Conservation (phyloP, 2,113 vertebrate species). For the Zingel zingel region DNA sequence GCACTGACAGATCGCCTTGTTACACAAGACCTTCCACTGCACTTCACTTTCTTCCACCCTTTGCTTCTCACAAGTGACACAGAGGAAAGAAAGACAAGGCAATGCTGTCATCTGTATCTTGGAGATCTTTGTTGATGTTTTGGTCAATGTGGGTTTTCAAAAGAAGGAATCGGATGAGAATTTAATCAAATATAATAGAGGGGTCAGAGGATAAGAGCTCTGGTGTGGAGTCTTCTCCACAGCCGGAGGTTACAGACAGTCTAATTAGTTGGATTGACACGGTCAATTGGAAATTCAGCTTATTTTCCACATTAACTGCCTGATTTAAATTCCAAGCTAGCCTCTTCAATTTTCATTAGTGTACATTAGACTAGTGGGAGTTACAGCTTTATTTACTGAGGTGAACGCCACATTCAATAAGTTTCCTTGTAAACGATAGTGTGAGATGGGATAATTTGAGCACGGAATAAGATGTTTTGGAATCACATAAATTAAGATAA, state of each 20-base stretch:
- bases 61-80: constrained; percentile 51
- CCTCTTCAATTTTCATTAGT: constrained; percentile 20
- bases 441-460: not conserved
- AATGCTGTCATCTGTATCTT: constrained; percentile 12
- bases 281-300: not conserved
- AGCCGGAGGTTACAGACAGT: constrained; percentile 37
- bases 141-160: constrained; percentile 17
- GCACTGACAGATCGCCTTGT: constrained; percentile 73
- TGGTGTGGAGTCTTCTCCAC: constrained; percentile 17
- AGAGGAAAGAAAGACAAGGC: constrained; percentile 40
- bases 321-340: constrained; percentile 38
- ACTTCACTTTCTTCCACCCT: constrained; percentile 26
- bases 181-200: constrained; percentile 20
- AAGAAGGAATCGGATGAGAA: constrained; percentile 9
- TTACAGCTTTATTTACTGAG: not conserved
- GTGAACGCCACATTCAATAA: not conserved
- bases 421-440: not conserved
- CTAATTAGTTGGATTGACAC: constrained; percentile 42
- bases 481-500: not conserved
- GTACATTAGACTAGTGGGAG: constrained; percentile 7
- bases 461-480: not conserved
- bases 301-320: constrained; percentile 50
- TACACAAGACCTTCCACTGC: constrained; percentile 44
- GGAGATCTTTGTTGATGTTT: constrained; percentile 59
- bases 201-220: constrained; percentile 27